Conservation (phyloP, 92 coral and sea anemone species). For the Nematostella vectensis region DNA sequence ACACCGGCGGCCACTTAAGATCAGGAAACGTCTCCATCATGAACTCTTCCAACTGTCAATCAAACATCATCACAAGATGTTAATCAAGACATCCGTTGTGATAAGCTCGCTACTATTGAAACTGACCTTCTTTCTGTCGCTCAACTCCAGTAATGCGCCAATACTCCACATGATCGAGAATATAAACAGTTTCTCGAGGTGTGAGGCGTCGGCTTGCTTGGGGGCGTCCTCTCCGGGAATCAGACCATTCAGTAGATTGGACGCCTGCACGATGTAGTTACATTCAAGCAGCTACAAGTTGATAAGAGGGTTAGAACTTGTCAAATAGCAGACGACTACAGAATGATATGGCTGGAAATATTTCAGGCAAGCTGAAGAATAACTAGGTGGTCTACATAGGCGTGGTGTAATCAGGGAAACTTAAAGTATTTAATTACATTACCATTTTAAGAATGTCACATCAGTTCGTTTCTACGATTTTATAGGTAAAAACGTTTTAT, state of each 20-base stretch:
- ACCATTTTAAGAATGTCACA: too few relatives aligned
- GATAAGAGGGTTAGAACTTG: too few relatives aligned
- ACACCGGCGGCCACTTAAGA: constrained; percentile 63
- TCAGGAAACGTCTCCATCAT: constrained; percentile 37
- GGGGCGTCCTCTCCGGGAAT: constrained; percentile 97
- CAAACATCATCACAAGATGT: background rate
- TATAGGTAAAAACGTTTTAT: too few relatives aligned
- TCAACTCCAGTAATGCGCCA: constrained; percentile 89
- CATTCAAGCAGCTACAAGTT: constrained; percentile 90
- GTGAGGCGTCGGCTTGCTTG: constrained; percentile 80
- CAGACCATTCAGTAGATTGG: constrained; percentile 84
- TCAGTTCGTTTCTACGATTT: too few relatives aligned
- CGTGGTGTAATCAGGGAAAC: too few relatives aligned
- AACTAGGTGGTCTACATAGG: too few relatives aligned
- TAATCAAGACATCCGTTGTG: background rate
- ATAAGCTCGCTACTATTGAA: too few relatives aligned
- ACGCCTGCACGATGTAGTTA: constrained; percentile 93
- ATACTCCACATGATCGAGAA: constrained; percentile 98
- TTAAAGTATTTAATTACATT: too few relatives aligned
- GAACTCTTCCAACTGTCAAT: constrained; percentile 77
- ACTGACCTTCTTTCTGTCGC: constrained; percentile 79
- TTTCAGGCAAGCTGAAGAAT: too few relatives aligned
- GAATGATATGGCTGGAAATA: background rate
- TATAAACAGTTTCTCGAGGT: constrained; percentile 79
- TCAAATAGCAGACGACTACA: background rate